Base-by-base conservation (phyloP, 2,797 vertebrate species). In the Graptemys geographica region DNA sequence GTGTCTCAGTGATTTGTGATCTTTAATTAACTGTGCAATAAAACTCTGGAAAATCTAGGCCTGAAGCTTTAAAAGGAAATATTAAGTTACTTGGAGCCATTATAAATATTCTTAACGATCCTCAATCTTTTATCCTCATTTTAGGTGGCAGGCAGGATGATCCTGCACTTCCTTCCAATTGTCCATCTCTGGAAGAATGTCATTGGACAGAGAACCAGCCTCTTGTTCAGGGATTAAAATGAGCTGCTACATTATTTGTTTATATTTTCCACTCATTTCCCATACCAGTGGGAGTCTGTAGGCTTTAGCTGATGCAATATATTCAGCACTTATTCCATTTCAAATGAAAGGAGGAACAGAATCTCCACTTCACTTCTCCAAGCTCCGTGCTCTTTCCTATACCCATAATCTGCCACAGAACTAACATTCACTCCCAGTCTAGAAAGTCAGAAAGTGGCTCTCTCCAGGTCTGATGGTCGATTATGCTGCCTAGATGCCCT, bases 161-260 rank as follows among this genome's bases (percentile, higher is more conserved):
- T 87, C 81, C 56, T 90, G 96, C 72, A 92, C 83, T 89, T 89
- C 33, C 37, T 74, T 74, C 23, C 44, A 78, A 15, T 49, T 78
- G 44, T 78, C 33, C 79, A 69, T 53, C 52, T 62, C 96, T 94
- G 89, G 91, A 94, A 97, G 94, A 92, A 97, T 95, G 91, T 81
- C 95, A 96, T 94, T 96, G 96, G 95, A 97, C 92, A 95, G 92
- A 96, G 97, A 97, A 96, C 95, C 93, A 95, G 84, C 90, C 96
- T 97, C 92, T 96, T 96, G 96, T 96, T 89, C 90, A 89, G 89
- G 94, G 90, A 95, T 94, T 92, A 90, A 49, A 53, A 86, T 96
- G 95, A 97, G 92, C 96, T 97, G 92, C 84, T 92, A 87, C 92
- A 96, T 96, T 92, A 90, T 90, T 96, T 92, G 96, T 97, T 97